These are phyloP conservation scores for Tringa solitaria DNA, from an alignment of 2,113 vertebrate species.

Conservation along the genomic window DNA sequence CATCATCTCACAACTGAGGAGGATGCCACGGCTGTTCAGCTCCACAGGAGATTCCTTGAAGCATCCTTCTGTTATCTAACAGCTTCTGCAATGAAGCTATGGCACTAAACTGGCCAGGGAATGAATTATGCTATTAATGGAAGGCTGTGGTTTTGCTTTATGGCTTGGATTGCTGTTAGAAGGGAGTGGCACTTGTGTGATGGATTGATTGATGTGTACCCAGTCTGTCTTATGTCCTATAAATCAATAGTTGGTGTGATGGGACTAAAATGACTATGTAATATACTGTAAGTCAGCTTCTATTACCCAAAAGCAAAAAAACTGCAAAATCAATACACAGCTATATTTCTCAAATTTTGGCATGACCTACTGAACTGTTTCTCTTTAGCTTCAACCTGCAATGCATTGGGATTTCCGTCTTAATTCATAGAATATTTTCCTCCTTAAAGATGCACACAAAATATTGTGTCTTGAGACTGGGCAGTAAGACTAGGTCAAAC, in stretches of 20 bases:
- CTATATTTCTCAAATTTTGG: neutral
- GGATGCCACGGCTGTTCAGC: neutral
- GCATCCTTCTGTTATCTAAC: neutral
- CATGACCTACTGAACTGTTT: neutral
- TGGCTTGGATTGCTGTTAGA: slow-evolving; percentile 4
- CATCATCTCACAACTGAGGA: slow-evolving; percentile 20
- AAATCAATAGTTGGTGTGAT: slow-evolving; percentile 12
- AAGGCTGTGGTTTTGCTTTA: slow-evolving; percentile 1
- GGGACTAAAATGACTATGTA: slow-evolving; percentile 16
- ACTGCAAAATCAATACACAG: neutral
- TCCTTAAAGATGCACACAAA: neutral
- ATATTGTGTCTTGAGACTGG: neutral
- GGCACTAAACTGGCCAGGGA: neutral
- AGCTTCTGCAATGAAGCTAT: neutral
- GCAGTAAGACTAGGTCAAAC: neutral
- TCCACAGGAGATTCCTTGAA: slow-evolving; percentile 4
- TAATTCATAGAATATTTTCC: neutral
- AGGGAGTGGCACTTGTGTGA: slow-evolving; percentile 1
- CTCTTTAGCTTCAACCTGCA: neutral
- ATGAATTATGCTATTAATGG: slow-evolving; percentile 14
- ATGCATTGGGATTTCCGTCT: neutral
- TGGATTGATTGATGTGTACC: slow-evolving; percentile 23
- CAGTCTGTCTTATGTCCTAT: neutral
- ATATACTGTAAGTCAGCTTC: slow-evolving; percentile 27
- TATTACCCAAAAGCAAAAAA: neutral